Conservation (phyloP, 2,888 invertebrate genomes). For the Gortyna flavago region DNA sequence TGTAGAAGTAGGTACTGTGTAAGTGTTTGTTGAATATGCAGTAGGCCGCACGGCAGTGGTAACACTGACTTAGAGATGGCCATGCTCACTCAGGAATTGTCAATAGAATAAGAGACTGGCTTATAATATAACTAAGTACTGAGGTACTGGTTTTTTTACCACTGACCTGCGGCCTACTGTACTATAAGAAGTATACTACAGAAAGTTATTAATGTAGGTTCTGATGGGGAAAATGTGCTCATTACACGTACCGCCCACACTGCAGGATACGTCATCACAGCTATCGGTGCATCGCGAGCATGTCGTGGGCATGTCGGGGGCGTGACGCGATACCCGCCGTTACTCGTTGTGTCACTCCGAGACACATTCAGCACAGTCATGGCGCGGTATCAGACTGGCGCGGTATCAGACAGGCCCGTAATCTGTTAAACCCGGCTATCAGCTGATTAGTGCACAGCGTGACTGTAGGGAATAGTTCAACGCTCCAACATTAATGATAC, state of each 20-base stretch:
- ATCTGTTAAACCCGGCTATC: constrained; percentile 13
- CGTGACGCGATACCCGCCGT: background rate
- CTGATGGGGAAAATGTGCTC: background rate
- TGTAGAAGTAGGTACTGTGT: no score
- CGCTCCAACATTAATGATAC: background rate
- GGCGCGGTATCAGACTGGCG: constrained; percentile 4
- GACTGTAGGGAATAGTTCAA: background rate
- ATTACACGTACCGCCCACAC: no score
- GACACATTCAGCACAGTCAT: constrained; percentile 1
- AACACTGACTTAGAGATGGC: no score
- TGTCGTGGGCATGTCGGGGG: background rate
- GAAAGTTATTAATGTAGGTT: background rate
- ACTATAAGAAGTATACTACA: background rate
- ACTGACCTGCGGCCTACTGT: background rate
- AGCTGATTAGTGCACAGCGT: constrained; percentile 1
- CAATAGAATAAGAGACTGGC: background rate
- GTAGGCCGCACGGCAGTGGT: no score
- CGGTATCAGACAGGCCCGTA: constrained; percentile 2
- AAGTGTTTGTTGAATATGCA: no score
- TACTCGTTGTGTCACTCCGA: no score
- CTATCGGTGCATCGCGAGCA: background rate
- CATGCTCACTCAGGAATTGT: background rate
- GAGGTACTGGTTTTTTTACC: no score
- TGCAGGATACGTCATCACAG: background rate
- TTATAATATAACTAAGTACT: background rate